Evolutionary conservation across 2,113 vertebrate genomes (phyloP), one percentile per base, ranked within the genome.

Genomic region (Platycercus adscitus): DNA sequence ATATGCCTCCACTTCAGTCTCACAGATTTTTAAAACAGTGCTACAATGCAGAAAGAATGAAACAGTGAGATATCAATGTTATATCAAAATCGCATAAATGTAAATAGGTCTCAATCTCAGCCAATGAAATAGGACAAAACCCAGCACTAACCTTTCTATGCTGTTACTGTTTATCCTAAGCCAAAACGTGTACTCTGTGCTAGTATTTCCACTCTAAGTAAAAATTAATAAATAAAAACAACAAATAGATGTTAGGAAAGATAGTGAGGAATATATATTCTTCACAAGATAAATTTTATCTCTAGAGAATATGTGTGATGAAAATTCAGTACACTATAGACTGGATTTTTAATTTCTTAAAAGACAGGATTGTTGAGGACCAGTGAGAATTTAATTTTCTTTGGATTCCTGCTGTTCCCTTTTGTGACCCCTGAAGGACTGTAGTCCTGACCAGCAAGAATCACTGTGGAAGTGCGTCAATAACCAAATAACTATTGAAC

Each of bases 131-230:
- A 41, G 17, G 46, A 50, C 19, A 64, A 55, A 79, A 33, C 2
- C 6, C 43, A 28, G 3, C 8, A 18, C 31, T 37, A 17, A 49
- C 19, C 28, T 20, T 8, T 41, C 29, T 25, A 13, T 0, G 0
- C 52, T 52, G 33, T 24, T 56, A 21, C 5, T 17, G 24, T 46
- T 82, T 35, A 19, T 33, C 17, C 26, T 69, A 35, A 93, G 11
- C 5, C 26, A 47, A 81, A 76, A 68, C 6, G 24, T 15, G 3
- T n/a, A 24, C 81, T 69, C 11, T 78, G 4, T 33, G 23, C 19
- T 41, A 26, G 7, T n/a, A 29, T 10, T 76, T 47, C 28, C 37
- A 25, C 37, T n/a, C 24, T 13, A 10, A 41, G 24, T 26, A 63
- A 49, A 86, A 91, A 44, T 8, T 3, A 76, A 29, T 33, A 19